Conservation (phyloP, 2,113 vertebrate species). For the Protobothrops mucrosquamatus region DNA sequence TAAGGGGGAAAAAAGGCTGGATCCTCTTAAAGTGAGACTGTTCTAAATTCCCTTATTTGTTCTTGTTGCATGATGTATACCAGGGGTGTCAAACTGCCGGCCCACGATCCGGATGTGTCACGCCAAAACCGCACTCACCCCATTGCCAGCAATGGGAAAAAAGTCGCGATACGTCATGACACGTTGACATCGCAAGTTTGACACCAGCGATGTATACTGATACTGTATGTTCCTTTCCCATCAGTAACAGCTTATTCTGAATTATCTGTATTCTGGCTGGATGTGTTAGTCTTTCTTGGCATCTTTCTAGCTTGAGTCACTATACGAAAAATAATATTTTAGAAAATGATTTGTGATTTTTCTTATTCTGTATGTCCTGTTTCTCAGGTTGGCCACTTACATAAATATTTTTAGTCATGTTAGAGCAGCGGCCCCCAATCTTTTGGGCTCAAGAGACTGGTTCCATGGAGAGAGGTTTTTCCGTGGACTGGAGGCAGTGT, state of each 20-base stretch:
- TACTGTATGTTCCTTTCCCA: not conserved
- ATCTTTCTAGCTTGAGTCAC: not conserved
- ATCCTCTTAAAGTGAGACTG: not conserved
- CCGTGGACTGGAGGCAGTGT: no score
- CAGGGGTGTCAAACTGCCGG: no score
- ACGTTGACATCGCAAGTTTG: no score
- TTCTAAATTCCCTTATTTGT: not conserved
- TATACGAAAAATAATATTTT: not conserved
- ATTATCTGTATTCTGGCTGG: not conserved
- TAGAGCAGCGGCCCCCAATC: no score
- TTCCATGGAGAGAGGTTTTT: no score
- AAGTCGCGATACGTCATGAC: no score
- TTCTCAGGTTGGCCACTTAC: not conserved
- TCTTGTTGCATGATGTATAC: not conserved
- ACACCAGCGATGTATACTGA: not conserved
- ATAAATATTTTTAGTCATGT: not conserved
- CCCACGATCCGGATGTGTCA: no score
- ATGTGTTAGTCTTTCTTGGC: not conserved
- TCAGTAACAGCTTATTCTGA: not conserved
- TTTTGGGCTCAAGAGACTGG: no score
- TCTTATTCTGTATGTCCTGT: not conserved
- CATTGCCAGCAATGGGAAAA: no score
- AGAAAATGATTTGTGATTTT: not conserved
- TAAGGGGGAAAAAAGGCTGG: not conserved
- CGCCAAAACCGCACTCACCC: no score